These are phyloP conservation scores for Resseliella maxima DNA, from an alignment of 2,888 invertebrate species.

Conservation along the genomic window DNA sequence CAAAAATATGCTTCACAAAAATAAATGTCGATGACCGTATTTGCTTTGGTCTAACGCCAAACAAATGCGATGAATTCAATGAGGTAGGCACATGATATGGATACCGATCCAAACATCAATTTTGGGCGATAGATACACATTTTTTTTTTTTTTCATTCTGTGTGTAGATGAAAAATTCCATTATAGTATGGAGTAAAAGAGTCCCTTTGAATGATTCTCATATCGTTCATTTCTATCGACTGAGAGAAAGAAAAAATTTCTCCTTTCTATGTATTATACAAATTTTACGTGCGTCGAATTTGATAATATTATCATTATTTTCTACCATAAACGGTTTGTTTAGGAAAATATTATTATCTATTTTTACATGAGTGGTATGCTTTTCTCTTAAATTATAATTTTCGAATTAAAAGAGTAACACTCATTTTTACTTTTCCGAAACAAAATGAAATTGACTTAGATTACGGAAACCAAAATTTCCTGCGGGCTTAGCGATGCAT, in stretches of 20 bases:
- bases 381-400: neutral
- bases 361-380: neutral
- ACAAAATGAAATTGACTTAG: neutral
- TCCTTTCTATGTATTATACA: neutral
- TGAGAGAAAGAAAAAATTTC: neutral
- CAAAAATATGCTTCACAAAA: neutral
- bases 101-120: neutral
- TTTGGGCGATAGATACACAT: neutral
- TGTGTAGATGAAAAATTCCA: too few species aligned
- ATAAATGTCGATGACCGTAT: conserved; percentile 28
- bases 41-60: neutral
- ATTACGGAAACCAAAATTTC: neutral
- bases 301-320: neutral
- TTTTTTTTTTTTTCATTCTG: neutral
- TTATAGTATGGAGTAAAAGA: neutral
- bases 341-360: neutral
- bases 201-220: neutral
- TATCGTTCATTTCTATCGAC: neutral
- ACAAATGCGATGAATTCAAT: neutral
- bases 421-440: neutral
- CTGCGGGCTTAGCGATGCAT: too few species aligned
- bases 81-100: neutral
- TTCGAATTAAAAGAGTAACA: neutral
- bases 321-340: neutral
- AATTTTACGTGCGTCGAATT: neutral